These are phyloP conservation scores for Pyrrhia umbra DNA, from an alignment of 2,888 invertebrate genomes.

Conservation along the genomic window DNA sequence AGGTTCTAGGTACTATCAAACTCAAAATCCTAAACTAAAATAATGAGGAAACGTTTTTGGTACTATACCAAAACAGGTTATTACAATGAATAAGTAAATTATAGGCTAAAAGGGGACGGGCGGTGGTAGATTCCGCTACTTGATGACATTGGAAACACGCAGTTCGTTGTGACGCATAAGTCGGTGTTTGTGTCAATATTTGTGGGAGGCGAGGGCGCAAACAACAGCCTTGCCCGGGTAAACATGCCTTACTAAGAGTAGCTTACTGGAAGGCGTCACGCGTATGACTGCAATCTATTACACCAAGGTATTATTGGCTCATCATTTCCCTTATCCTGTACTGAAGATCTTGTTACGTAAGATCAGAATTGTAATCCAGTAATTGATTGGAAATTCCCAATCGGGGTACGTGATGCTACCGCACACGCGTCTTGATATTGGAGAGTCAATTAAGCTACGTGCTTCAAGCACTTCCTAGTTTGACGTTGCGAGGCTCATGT, in stretches of 20 bases:
- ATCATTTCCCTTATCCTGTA: conserved; percentile 15
- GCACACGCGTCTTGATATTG: conserved; percentile 29
- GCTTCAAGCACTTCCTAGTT: conserved; percentile 43
- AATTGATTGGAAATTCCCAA: conserved; percentile 22
- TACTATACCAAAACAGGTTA: conserved; percentile 10
- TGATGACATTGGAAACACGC: conserved; percentile 58
- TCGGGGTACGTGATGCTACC: conserved; percentile 19
- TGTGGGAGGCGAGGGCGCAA: conserved; percentile 70
- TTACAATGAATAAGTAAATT: conserved; percentile 21
- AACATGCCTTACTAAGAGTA: conserved; percentile 65
- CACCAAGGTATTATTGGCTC: conserved; percentile 37
- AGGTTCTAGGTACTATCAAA: background rate
- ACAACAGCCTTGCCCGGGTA: conserved; percentile 65
- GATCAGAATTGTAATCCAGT: conserved; percentile 17
- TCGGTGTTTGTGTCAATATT: conserved; percentile 82
- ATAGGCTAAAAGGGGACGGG: conserved; percentile 6
- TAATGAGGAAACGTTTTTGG: background rate
- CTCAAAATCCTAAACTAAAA: background rate
- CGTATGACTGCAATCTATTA: conserved; percentile 75
- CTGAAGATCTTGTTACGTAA: conserved; percentile 6
- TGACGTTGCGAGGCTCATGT: conserved; percentile 15
- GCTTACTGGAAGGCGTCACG: conserved; percentile 62
- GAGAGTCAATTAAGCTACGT: conserved; percentile 42
- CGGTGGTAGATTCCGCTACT: conserved; percentile 14
- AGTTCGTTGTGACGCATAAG: conserved; percentile 74